Base-by-base conservation (phyloP, 2,797 vertebrate genomes). In the Chelon auratus region DNA sequence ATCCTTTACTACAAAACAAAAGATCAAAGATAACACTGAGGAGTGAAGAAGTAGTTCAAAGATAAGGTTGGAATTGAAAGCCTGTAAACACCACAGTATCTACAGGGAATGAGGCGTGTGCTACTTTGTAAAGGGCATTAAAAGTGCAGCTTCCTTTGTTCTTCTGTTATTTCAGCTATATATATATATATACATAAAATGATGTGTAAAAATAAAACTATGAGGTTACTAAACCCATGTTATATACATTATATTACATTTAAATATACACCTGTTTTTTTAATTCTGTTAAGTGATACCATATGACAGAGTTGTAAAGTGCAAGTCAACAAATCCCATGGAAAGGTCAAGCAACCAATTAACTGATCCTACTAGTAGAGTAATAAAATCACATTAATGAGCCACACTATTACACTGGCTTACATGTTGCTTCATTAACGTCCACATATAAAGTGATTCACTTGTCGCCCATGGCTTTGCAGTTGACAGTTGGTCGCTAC, bases 1-100 rank as follows among this genome's bases (percentile, higher is more conserved):
- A 85, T 51, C 43, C 52, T 82, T 78, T 74, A 65, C 59, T 22
- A 37, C 65, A 64, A 85, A 86, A 70, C 62, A 82, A 77, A 87
- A 79, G 58, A 89, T 80, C 61, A 80, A 81, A 80, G 65, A 81
- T 70, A 77, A 69, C 26, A 60, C 65, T 30, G 18, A 67, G 12
- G 61, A 78, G 17, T 78, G 66, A 10, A 68, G 22, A 75, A 70
- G 60, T 58, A 54, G 36, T 82, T 83, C 53, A 77, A 57, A 66
- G 66, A 57, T 42, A 24, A 55, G 12, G 30, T 54, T 37, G 37
- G 33, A 64, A 66, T 59, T 45, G 63, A 77, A 71, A 76, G 17
- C 30, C 17, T 58, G 47, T 68, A 78, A 87, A 82, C 70, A 80
- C 2, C 12, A 58, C 11, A 11, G 24, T 45, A 13, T 82, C 72